A percentile compares a stretch with the other conserved stretches of the same genome.
These are phyloP conservation scores for Cloeon dipterum DNA, from an alignment of 2,888 invertebrate genomes.

Conservation along the genomic window DNA sequence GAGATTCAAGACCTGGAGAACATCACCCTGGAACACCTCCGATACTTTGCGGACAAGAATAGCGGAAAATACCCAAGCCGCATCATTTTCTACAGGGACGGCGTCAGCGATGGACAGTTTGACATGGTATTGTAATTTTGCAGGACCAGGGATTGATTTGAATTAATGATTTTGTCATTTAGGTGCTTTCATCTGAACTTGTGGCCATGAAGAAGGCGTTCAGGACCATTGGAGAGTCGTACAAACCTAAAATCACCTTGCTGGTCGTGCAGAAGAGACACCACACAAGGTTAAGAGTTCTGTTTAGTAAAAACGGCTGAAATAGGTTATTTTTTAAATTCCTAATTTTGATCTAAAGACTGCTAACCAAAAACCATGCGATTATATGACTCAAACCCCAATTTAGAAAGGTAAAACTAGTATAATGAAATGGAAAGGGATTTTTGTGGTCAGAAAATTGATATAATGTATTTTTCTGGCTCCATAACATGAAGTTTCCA, in stretches of 20 bases:
- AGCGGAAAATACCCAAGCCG: conserved; percentile 26
- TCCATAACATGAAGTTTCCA: no score
- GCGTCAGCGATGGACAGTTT: conserved; percentile 74
- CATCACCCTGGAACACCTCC: conserved; percentile 36
- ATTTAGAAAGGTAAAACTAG: no score
- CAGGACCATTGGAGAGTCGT: conserved; percentile 22
- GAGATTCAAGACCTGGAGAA: conserved; percentile 48
- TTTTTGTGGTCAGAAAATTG: no score
- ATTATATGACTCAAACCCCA: no score
- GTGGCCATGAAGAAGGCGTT: conserved; percentile 49
- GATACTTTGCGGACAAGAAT: conserved; percentile 26
- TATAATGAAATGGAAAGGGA: no score
- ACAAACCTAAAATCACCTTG: conserved; percentile 64
- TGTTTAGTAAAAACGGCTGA: no score
- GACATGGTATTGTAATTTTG: conserved; percentile 23
- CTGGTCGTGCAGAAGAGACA: conserved; percentile 92
- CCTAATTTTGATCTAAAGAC: no score
- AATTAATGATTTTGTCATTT: no score
- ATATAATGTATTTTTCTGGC: no score
- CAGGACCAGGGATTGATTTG: not conserved
- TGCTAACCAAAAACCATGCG: no score
- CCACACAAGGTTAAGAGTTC: no score
- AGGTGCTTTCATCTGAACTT: conserved; percentile 44
- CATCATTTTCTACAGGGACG: conserved; percentile 55
- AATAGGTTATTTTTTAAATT: no score